phyloP scores from a whole-genome alignment of 2,113 vertebrate genomes.

The Atrichornis clamosus region DNA sequence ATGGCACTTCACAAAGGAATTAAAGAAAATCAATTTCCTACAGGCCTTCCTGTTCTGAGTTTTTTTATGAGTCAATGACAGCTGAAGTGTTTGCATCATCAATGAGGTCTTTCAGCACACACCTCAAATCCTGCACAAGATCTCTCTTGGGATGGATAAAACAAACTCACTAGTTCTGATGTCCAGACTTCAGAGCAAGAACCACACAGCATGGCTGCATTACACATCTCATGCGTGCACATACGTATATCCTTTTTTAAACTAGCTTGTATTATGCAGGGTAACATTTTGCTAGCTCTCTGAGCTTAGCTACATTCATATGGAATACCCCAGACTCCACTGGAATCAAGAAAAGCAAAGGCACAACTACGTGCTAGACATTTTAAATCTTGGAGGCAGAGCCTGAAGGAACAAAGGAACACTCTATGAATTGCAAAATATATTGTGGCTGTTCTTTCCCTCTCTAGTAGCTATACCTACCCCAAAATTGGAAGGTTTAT shows the following conservation, averaged over 20 bases:
- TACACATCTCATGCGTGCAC: neutral
- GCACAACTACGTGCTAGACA: neutral
- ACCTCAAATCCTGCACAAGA: conserved; percentile 5
- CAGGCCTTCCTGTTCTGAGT: conserved; percentile 43
- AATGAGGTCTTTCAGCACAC: conserved; percentile 56
- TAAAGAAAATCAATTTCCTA: conserved; percentile 71
- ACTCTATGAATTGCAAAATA: neutral
- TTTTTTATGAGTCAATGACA: conserved; percentile 63
- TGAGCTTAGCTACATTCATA: neutral
- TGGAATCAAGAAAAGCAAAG: neutral
- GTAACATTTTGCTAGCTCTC: neutral
- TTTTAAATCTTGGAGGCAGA: neutral
- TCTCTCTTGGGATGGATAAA: conserved; percentile 23
- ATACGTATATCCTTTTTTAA: neutral
- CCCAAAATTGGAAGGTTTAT: neutral
- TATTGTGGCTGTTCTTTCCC: neutral
- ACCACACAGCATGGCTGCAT: neutral
- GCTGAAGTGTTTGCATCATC: conserved; percentile 61
- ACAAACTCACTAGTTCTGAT: neutral
- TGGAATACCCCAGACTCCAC: neutral
- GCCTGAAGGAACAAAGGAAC: neutral
- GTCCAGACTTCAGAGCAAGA: neutral
- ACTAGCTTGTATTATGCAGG: neutral
- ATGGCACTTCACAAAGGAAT: conserved; percentile 56
- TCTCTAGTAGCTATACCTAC: neutral